These are phyloP conservation scores for Drosophila ficusphila DNA, from an alignment of 1,140 invertebrate genomes.

Conservation along the genomic window DNA sequence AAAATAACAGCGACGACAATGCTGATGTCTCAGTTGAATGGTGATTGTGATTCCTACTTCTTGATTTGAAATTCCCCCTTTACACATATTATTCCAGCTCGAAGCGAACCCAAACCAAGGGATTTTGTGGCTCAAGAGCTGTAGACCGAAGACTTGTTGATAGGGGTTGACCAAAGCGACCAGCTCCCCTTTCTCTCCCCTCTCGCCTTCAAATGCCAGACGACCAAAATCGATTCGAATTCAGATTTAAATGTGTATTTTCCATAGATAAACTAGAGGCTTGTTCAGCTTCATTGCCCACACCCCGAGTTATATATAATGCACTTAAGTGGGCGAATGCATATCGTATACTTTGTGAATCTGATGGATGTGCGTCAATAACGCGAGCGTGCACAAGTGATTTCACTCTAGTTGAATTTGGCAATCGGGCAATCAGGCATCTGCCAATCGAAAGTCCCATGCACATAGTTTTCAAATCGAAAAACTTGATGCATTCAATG, in stretches of 20 bases:
- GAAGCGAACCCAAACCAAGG: conserved; percentile 36
- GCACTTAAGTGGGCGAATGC: conserved; percentile 52
- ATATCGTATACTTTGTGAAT: conserved; percentile 12
- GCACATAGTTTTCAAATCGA: conserved; percentile 65
- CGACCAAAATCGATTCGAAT: conserved; percentile 61
- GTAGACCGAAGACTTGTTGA: conserved; percentile 66
- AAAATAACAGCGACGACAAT: conserved; percentile 43
- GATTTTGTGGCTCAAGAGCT: conserved; percentile 68
- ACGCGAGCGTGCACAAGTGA: conserved; percentile 45
- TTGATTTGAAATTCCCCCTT: neutral
- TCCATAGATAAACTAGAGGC: conserved; percentile 47
- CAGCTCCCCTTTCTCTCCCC: neutral
- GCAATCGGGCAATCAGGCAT: conserved; percentile 35
- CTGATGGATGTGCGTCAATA: conserved; percentile 65
- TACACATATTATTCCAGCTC: neutral
- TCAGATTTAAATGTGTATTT: conserved; percentile 72
- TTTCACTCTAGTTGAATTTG: conserved; percentile 52
- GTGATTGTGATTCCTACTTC: conserved; percentile 30
- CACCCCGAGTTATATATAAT: conserved; percentile 47
- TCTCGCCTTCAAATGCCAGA: conserved; percentile 4
- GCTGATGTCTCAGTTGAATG: conserved; percentile 44
- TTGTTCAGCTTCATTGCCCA: conserved; percentile 4
- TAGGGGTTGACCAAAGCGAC: conserved; percentile 65
- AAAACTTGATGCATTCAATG: conserved; percentile 39
- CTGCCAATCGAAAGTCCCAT: conserved; percentile 36